Evolutionary conservation across 2,888 invertebrate genomes (phyloP).

Genomic region (Spodoptera exigua): DNA sequence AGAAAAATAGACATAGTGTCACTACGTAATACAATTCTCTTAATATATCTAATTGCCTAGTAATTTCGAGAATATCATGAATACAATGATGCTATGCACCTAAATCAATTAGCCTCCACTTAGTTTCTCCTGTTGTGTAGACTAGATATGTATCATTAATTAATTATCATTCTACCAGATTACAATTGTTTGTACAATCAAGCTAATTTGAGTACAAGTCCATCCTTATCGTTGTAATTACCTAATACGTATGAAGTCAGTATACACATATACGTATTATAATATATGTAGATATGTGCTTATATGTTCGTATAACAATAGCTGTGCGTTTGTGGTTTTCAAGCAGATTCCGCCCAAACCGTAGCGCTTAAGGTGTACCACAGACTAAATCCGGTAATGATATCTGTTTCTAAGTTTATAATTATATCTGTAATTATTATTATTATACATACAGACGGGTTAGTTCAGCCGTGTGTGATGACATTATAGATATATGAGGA

Average conservation of each 20-base stretch:
- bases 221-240: constrained; percentile 19
- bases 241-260: constrained; percentile 3
- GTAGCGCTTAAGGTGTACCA: constrained; percentile 25
- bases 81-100: too few species aligned
- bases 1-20: too few species aligned
- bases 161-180: neutral
- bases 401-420: constrained; percentile 14
- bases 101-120: too few species aligned
- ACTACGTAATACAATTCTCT: too few species aligned
- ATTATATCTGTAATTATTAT: neutral
- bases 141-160: too few species aligned
- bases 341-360: constrained; percentile 26
- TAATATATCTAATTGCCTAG: too few species aligned
- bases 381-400: constrained; percentile 27
- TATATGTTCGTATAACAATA: constrained; percentile 1
- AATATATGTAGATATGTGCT: neutral
- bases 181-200: constrained; percentile 22
- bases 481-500: too few species aligned
- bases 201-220: constrained; percentile 16
- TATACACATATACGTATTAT: neutral
- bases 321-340: constrained; percentile 38
- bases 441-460: neutral
- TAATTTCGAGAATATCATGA: too few species aligned
- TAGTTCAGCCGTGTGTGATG: too few species aligned
- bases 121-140: too few species aligned